Base-by-base conservation (phyloP, 2,797 vertebrate species). In the Diglossa cyanea region DNA sequence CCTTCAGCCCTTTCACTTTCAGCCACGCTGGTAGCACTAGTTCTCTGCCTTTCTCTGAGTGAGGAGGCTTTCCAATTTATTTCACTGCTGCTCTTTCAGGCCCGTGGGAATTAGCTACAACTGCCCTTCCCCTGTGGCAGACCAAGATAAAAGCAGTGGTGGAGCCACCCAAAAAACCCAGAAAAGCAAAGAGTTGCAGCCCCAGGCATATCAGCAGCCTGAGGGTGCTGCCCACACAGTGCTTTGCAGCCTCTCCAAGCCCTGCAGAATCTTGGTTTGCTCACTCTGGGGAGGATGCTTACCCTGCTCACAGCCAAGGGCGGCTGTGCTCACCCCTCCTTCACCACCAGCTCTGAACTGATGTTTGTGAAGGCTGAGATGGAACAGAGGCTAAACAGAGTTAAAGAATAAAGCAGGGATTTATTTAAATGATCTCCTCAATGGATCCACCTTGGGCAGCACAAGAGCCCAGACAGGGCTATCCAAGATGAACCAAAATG, bases 1-100 rank as follows among this genome's bases (percentile, higher is more conserved):
- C n/a, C 74, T 78, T 70, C 62, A 78, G 70, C 60, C 90, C 86
- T 96, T 88, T 94, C 90, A 60, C 92, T 95, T 96, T 86, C 95
- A 93, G 57, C 93, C 93, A 62, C 51, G 0, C 42, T 2, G 10
- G 26, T 6, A 16, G 23, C 53, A 35, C 10, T 1, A 10, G 9
- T 11, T 72, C 61, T 54, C 44, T 92, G 82, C 53, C 54, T 92
- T 86, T 84, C 82, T 71, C 53, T 6, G 21, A 55, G 50, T 7
- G 21, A 55, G 50, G 42, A 79, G 21, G 25, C 70, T 74, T 67
- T 76, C 90, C 73, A 70, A 1, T 44, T 70, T 55, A 33, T 48
- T 79, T 68, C 47, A 16, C 6, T 33, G 58, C 3, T 63, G 53
- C 21, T 61, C 30, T 54, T 61, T 66, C 55, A 60, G 58, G 39